Conservation (phyloP, 2,888 invertebrate species). For the Philopedon plagiatum region DNA sequence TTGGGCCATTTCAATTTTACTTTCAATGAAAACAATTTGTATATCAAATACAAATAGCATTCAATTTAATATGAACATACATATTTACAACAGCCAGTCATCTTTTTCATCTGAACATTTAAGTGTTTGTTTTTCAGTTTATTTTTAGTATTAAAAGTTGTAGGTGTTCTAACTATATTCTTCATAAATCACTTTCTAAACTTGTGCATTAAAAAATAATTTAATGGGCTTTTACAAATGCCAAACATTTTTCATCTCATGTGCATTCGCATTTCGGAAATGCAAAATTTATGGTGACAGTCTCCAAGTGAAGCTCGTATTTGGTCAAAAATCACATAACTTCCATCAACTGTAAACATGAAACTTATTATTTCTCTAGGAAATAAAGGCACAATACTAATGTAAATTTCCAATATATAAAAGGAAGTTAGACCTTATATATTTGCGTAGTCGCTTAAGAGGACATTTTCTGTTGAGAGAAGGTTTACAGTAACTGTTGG, state of each 20-base stretch:
- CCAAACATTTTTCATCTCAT: background rate
- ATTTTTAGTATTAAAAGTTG: too few species aligned
- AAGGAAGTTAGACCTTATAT: background rate
- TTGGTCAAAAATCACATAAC: background rate
- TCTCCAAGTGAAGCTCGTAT: background rate
- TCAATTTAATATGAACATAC: too few species aligned
- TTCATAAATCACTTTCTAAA: background rate
- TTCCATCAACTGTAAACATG: background rate
- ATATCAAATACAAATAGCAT: too few species aligned
- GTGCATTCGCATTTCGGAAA: background rate
- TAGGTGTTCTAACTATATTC: too few species aligned
- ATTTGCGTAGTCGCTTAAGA: background rate
- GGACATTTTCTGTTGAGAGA: background rate
- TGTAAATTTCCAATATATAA: background rate
- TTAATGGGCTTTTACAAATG: background rate
- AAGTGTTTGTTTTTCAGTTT: too few species aligned
- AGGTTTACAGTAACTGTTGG: too few species aligned
- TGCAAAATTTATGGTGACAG: conserved; percentile 1
- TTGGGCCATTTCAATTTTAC: too few species aligned
- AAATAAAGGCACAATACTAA: background rate
- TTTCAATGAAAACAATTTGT: too few species aligned
- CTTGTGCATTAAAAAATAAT: background rate
- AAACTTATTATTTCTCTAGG: background rate
- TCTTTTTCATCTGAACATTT: too few species aligned
- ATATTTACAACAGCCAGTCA: too few species aligned